Percentiles rank a stretch among this genome's conserved stretches.
These are phyloP conservation scores for Sycophaga agraensis DNA, from an alignment of 1,140 invertebrate genomes.

Conservation along the genomic window DNA sequence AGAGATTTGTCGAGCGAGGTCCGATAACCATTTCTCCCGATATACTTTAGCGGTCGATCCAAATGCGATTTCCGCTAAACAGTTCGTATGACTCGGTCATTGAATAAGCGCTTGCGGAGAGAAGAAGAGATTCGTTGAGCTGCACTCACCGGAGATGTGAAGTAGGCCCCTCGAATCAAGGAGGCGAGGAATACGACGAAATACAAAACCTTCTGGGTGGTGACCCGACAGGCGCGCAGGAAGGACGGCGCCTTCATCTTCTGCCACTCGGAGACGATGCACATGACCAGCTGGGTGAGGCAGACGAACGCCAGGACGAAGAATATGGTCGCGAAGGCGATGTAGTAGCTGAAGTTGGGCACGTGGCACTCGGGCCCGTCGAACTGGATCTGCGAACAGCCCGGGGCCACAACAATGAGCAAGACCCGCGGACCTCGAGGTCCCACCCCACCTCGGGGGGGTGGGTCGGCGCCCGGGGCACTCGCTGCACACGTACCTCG, in stretches of 20 bases:
- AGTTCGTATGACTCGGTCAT: too few species aligned
- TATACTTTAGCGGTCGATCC: too few species aligned
- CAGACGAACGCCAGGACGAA: conserved; percentile 83
- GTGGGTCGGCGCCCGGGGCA: too few species aligned
- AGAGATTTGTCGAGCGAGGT: too few species aligned
- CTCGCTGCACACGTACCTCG: conserved; percentile 65
- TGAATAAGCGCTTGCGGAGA: too few species aligned
- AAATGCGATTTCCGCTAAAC: too few species aligned
- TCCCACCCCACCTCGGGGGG: too few species aligned
- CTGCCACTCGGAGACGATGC: conserved; percentile 79
- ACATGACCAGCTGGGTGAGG: conserved; percentile 82
- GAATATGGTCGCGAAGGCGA: conserved; percentile 78
- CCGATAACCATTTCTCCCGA: too few species aligned
- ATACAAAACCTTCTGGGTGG: conserved; percentile 89
- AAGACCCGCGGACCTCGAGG: too few species aligned
- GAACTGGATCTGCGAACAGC: conserved; percentile 67
- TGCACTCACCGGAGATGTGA: conserved; percentile 82
- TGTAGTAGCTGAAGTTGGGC: conserved; percentile 67
- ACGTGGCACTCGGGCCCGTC: conserved; percentile 66
- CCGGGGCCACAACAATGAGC: too few species aligned
- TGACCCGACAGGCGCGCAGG: conserved; percentile 78
- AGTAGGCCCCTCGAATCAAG: conserved; percentile 82
- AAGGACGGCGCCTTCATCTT: conserved; percentile 80
- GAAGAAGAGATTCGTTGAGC: too few species aligned
- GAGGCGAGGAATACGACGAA: conserved; percentile 86